Conservation (phyloP, 2,888 invertebrate species). For the Caradrina kadenii region DNA sequence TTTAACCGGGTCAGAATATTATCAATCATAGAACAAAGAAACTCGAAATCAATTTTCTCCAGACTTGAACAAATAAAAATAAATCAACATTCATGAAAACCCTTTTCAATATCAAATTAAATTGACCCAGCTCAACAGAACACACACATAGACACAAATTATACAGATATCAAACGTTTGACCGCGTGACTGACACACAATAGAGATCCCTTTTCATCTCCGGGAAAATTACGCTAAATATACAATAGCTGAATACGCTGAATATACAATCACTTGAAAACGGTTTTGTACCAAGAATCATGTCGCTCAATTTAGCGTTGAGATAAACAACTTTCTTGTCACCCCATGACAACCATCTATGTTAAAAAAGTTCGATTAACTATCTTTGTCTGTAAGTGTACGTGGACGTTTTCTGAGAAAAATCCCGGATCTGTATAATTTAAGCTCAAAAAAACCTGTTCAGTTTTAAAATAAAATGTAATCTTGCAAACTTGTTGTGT, state of each 20-base stretch:
- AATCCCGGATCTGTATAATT: too few species aligned
- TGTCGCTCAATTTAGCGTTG: too few species aligned
- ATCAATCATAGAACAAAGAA: background rate
- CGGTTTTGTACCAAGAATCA: too few species aligned
- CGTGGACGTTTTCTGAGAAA: too few species aligned
- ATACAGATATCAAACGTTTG: constrained; percentile 17
- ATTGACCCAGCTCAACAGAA: constrained; percentile 21
- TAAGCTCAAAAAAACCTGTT: too few species aligned
- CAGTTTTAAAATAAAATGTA: too few species aligned
- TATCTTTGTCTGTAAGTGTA: too few species aligned
- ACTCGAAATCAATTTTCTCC: background rate
- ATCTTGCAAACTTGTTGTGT: too few species aligned
- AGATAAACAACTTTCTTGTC: too few species aligned
- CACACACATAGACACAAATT: constrained; percentile 20
- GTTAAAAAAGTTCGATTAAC: too few species aligned
- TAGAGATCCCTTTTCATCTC: constrained; percentile 32
- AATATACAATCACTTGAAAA: constrained; percentile 28
- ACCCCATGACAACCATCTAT: too few species aligned
- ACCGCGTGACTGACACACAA: constrained; percentile 39
- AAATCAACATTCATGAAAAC: constrained; percentile 11
- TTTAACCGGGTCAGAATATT: background rate
- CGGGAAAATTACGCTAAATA: constrained; percentile 20
- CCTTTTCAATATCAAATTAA: background rate
- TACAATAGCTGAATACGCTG: constrained; percentile 48
- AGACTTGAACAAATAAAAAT: constrained; percentile 21